Percentiles rank a stretch among this genome's conserved stretches.
These are phyloP conservation scores for Adelognathus sp. DNA, from an alignment of 2,888 invertebrate genomes.

Conservation along the genomic window DNA sequence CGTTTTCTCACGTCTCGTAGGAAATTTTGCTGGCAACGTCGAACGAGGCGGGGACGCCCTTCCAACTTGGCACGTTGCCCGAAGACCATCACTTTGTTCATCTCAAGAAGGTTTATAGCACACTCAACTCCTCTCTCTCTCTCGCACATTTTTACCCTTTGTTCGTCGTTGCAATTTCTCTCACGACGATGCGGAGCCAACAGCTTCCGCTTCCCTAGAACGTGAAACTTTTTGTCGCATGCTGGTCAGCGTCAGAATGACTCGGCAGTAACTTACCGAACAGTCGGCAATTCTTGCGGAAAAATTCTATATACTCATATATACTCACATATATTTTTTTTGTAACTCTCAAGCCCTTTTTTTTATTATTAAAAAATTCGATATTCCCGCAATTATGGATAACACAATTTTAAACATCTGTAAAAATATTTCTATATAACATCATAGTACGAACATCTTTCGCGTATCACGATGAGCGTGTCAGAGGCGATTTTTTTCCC, in stretches of 20 bases:
- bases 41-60: conserved; percentile 31
- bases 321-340: no score
- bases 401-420: conserved; percentile 53
- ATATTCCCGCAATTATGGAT: conserved; percentile 40
- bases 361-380: conserved; percentile 22
- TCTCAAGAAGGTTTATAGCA: background rate
- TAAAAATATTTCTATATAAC: conserved; percentile 51
- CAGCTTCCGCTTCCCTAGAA: conserved; percentile 12
- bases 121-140: background rate
- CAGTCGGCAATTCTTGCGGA: conserved; percentile 11
- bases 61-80: conserved; percentile 52
- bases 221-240: conserved; percentile 2
- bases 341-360: background rate
- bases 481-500: conserved; percentile 23
- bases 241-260: no score
- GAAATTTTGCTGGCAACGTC: conserved; percentile 44
- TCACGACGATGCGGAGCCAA: conserved; percentile 7
- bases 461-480: no score
- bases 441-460: conserved; percentile 40
- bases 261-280: conserved; percentile 14
- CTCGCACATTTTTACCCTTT: conserved; percentile 12
- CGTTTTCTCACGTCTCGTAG: conserved; percentile 32
- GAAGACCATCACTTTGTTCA: conserved; percentile 35
- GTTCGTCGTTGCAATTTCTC: conserved; percentile 13
- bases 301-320: background rate